phyloP scores from a whole-genome alignment of 2,113 vertebrate species.

The Seriola aureovittata region DNA sequence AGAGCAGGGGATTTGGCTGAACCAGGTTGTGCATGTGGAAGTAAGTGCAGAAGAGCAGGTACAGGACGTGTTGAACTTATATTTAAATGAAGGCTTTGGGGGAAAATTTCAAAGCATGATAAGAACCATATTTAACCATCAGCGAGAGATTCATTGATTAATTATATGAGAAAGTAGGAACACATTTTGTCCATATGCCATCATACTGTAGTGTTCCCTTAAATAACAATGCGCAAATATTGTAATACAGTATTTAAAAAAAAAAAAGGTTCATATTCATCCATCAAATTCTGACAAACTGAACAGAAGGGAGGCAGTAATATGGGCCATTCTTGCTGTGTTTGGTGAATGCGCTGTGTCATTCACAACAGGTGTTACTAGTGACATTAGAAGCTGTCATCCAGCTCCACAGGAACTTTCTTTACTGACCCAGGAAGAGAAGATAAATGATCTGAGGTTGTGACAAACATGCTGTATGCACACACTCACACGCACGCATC shows the following conservation, averaged over 20 bases:
- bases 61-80: background rate
- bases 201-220: background rate
- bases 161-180: background rate
- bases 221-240: background rate
- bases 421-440: background rate
- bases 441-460: background rate
- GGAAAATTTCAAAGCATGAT: background rate
- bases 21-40: background rate
- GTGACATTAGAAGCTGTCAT: conserved; percentile 20
- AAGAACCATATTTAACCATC: background rate
- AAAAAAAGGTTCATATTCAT: background rate
- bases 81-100: too few species aligned
- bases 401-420: background rate
- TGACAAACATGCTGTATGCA: background rate
- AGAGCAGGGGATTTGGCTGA: conserved; percentile 4
- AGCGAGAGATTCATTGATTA: background rate
- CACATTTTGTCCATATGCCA: background rate
- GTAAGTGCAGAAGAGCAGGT: background rate
- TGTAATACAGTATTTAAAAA: background rate
- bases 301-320: background rate
- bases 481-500: background rate
- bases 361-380: conserved; percentile 7
- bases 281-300: background rate
- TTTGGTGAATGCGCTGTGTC: conserved; percentile 2
- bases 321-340: background rate